Base-by-base conservation (phyloP, 2,113 vertebrate species). In the Larimichthys crocea region DNA sequence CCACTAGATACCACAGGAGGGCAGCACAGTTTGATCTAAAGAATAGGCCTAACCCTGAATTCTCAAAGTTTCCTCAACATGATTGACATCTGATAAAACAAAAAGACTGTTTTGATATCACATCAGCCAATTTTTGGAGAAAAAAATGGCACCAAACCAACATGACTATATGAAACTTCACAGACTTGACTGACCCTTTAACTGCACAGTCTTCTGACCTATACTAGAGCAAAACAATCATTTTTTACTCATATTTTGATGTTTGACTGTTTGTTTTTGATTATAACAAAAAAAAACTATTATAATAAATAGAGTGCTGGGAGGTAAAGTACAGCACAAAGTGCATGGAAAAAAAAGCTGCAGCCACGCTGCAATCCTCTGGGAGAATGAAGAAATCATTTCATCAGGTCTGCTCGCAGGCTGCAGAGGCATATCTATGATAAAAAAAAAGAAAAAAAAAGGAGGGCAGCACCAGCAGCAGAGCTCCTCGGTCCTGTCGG, bases 1-100 rank as follows among this genome's bases (percentile, higher is more conserved):
- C 76, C 57, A 22, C 31, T 16, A 20, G 5, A 24, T 26, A 42
- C 87, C 92, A 80, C 24, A 20, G 20, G 91, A 69, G 84, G 90
- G 86, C 60, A 50, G 12, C 12, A 29, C n/a, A 19, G 26, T 35
- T 53, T 19, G 22, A 16, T 20, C 26, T 12, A 26, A n/a, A 52
- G 17, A 46, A 31, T 10, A 40, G 40, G 63, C 48, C 46, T 57
- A 8, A 46, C 53, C 29, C 24, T 69, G 4, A 26, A 61, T 62
- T 52, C 2, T 55, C 9, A 40, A 52, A 79, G 52, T 76, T 75
- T 44, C 26, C 26, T 53, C 31, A 49, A 40, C 24, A n/a, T 53
- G 40, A 19, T 40, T 49, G 66, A 12, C 15, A 20, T 48, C 5
- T 56, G 44, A 59, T 50, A 3, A 10, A 22, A 22, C 2, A 16